These are phyloP conservation scores for Pseudonaja textilis DNA, from an alignment of 2,113 vertebrate species.

Conservation along the genomic window DNA sequence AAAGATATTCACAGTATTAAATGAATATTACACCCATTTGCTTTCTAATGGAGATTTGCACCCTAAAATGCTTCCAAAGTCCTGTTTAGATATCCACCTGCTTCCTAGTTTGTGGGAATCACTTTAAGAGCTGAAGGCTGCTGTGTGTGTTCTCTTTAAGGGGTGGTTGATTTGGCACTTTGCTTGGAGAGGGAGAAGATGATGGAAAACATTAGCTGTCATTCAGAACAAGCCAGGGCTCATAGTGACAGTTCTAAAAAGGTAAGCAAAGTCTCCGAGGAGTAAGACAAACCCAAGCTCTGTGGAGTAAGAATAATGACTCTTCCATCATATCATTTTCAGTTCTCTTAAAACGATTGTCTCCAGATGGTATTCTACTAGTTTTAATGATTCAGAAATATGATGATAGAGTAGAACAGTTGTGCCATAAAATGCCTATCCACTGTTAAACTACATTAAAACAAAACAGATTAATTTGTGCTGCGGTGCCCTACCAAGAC, in stretches of 20 bases:
- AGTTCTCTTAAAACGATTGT: background rate
- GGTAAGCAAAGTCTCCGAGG: background rate
- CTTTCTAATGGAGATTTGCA: background rate
- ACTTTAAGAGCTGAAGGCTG: background rate
- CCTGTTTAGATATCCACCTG: background rate
- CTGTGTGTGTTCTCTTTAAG: background rate
- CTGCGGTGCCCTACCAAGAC: background rate
- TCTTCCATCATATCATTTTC: background rate
- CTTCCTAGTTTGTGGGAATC: background rate
- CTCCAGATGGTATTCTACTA: background rate
- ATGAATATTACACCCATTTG: background rate
- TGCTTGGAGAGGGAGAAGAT: background rate
- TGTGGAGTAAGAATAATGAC: background rate
- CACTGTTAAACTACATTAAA: background rate
- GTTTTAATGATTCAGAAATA: background rate
- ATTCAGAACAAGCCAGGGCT: background rate
- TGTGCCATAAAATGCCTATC: background rate
- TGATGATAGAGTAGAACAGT: background rate
- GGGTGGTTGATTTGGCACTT: background rate
- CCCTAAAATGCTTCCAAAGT: background rate
- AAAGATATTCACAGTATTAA: background rate
- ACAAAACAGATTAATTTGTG: background rate
- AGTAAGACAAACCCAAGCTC: background rate
- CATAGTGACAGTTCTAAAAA: background rate
- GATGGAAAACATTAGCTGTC: background rate